Evolutionary conservation across 2,113 vertebrate genomes (phyloP), one percentile per base, ranked within the genome.

Genomic region (Hiodon alosoides): DNA sequence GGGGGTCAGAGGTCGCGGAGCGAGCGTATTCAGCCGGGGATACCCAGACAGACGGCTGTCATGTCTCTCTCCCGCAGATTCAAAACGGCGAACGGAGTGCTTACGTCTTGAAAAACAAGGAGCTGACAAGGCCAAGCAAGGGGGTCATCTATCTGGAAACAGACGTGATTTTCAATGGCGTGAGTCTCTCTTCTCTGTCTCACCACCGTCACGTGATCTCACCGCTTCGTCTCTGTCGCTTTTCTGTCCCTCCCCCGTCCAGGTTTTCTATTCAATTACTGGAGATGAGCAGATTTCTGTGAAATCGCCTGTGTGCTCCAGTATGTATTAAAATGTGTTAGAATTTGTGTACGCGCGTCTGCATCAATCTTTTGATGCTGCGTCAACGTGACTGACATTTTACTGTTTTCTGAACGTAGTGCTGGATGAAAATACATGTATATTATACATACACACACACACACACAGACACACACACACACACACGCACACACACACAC

Each of bases 71-170:
- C 85, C 88, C 88, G 87, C 92, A 98, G 96, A 91, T 98, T 90
- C 92, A 88, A 90, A 96, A 95, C 89, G 95, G 96, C 69, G 94
- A 95, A 90, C 92, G 93, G 91, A 98, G 93, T 90, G 90, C 91
- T 78, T 98, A 96, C 91, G 83, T 93, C 89, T 88, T 98, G 90
- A 98, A 98, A 90, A 97, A 98, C 87, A 98, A 97, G 89, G 91
- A 96, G 87, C 93, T 98, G 91, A 98, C 95, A 81, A 94, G 91
- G 82, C 93, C 92, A 87, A 97, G 91, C 89, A 97, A 98, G 90
- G 96, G 96, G 87, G 86, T 92, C 90, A 92, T 98, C 90, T 92
- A 92, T 93, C 93, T 98, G 87, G 95, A 97, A 91, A 91, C 95
- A 76, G 94, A 98, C 81, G 93, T 98, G 90, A 94, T 98, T 93